Base-by-base conservation (phyloP, 1,140 invertebrate genomes). In the Eriosoma lanigerum region DNA sequence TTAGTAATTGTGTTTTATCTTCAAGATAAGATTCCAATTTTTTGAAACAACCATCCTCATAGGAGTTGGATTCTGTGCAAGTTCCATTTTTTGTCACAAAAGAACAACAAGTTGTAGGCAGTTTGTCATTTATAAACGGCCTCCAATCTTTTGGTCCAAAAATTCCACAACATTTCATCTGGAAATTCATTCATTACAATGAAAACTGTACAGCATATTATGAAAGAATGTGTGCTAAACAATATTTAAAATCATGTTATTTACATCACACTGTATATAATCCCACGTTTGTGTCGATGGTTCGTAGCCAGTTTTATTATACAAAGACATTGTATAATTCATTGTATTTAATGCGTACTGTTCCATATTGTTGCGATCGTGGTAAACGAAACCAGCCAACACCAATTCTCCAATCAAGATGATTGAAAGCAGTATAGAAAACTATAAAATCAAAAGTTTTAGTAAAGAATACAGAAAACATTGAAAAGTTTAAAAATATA, bases 101-200 rank as follows among this genome's bases (percentile, higher is more conserved):
- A 26, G 48, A 17, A 19, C 75, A 78, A 60, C 75, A 78, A 44
- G 75, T 62, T 26, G n/a, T 2, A 44, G 75, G 75, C 17, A 78
- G 21, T 62, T 44, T 46, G 26, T 78, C 44, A 17, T 75, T 21
- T 60, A 19, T 58, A 46, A 78, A 6, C 48, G 15, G 21, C 21
- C 46, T 26, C 75, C 75, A 78, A 62, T 78, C 75, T 3, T 78
- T 26, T 19, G 75, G 75, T 62, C 56, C 56, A 48, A 46, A 60
- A 32, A 78, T 48, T 21, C 75, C 75, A 48, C 75, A 78, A 50
- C 75, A 78, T 62, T 48, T 5, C 10, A 58, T 44, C 75, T 78
- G 6, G 2, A 32, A 17, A 60, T 15, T 15, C 21, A 72, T 0
- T 29, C 10, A 46, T 17, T 54, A n/a, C 2, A n/a, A n/a, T 17